phyloP scores from a whole-genome alignment of 1,140 invertebrate species.

The Aphelenchoides besseyi region DNA sequence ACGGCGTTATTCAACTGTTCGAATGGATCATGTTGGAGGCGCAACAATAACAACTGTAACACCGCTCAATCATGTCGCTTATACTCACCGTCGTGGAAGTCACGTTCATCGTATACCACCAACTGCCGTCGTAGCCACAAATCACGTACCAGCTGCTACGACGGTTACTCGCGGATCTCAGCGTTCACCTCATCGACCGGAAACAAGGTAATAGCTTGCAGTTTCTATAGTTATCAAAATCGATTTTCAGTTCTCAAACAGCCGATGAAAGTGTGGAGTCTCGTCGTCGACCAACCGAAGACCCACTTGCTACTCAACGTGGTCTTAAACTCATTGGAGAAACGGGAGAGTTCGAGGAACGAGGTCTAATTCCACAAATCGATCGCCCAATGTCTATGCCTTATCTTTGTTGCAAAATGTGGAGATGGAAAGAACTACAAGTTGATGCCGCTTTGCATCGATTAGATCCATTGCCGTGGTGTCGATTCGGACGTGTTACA shows the following conservation, averaged over 20 bases:
- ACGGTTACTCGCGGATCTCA: neutral
- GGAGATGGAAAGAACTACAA: conserved; percentile 61
- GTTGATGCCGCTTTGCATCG: conserved; percentile 61
- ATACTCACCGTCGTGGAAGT: neutral
- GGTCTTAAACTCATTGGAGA: conserved; percentile 30
- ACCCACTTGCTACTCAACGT: neutral
- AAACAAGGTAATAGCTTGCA: neutral
- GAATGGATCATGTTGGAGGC: conserved; percentile 13
- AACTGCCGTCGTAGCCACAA: neutral
- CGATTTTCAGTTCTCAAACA: neutral
- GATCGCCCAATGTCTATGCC: conserved; percentile 59
- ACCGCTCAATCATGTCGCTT: neutral
- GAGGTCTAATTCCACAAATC: conserved; percentile 61
- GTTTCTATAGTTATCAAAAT: neutral
- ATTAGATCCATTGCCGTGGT: conserved; percentile 60
- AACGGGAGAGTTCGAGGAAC: conserved; percentile 35
- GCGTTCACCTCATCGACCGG: neutral
- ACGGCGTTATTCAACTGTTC: conserved; percentile 16
- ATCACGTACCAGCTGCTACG: neutral
- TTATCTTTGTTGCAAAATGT: conserved; percentile 62
- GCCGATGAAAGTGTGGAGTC: neutral
- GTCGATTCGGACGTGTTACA: conserved; percentile 58
- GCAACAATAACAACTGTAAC: conserved; percentile 12
- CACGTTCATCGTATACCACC: neutral
- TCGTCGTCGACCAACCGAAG: neutral